Evolutionary conservation across 2,888 invertebrate species (phyloP).

Genomic region (Onchidella celtica): DNA sequence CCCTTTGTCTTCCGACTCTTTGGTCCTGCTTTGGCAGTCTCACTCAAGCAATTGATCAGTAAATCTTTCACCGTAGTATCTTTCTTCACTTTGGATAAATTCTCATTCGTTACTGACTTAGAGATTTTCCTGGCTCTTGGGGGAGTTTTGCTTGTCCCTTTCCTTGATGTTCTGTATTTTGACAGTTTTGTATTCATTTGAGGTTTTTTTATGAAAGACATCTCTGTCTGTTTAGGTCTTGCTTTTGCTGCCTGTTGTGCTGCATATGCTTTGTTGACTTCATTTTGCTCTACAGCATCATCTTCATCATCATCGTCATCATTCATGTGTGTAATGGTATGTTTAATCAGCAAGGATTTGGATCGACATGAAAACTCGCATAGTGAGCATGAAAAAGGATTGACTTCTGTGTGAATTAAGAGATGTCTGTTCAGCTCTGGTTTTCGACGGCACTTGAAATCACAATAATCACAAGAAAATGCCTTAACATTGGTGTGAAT

Average conservation of each 20-base stretch:
- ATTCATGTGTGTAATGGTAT: conserved; percentile 21
- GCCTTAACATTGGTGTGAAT: neutral
- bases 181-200: neutral
- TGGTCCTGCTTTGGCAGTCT: neutral
- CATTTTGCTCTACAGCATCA: neutral
- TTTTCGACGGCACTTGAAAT: conserved; percentile 59
- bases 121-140: neutral
- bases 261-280: neutral
- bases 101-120: neutral
- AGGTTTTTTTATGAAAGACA: neutral
- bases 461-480: conserved; percentile 2
- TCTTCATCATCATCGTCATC: conserved; percentile 28
- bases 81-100: neutral
- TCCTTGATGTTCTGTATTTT: neutral
- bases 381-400: conserved; percentile 77
- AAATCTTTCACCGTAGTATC: neutral
- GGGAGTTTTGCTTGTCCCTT: neutral
- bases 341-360: conserved; percentile 53
- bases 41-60: neutral
- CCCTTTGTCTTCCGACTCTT: neutral
- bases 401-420: conserved; percentile 79
- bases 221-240: neutral
- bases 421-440: conserved; percentile 78
- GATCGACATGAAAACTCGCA: conserved; percentile 78
- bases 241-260: neutral